Base-by-base conservation (phyloP, 2,797 vertebrate genomes). In the Darevskia nairensis region DNA sequence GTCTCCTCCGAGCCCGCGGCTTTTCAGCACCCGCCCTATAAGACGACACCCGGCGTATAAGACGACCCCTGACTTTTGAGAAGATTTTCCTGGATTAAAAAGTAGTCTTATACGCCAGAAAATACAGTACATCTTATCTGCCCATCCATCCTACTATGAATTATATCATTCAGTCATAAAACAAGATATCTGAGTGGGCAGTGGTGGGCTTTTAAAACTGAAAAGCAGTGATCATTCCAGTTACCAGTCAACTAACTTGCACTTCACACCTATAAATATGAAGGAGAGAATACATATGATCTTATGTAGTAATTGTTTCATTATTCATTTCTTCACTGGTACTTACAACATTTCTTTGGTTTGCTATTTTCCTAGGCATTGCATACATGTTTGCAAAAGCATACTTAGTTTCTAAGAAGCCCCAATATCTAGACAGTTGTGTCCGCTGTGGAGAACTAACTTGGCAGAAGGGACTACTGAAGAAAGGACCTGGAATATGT, bases 331-430 rank as follows among this genome's bases (percentile, higher is more conserved):
- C 86, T 19, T 88, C 64, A 27, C 2, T 19, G 1, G 68, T 85
- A 1, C 35, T 83, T 87, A 19, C 4, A 88, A 90, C 82, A 68
- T 74, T 19, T 74, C 19, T 71, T 88, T 13, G 93, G 84, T 39
- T 84, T 95, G 77, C 89, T 96, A 0, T 95, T 94, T 95, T 91
- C 78, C 74, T 96, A 98, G 98, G 98, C 90, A 98, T 98, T 93
- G 97, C 98, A 0, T 98, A 98, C 90, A 97, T 98, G 72, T 98
- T 98, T 94, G 98, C 98, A 83, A 98, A 98, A 96, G 98, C 98
- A 82, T 98, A 98, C 94, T 94, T 98, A 91, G 97, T 98, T 95
- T 98, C 98, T 93, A 98, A 98, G 95, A 98, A 98, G 94, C 98
- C 98, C 23, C 98, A 98, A 69, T 98, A 98, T 89, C 96, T 98